Evolutionary conservation across 2,113 vertebrate genomes (phyloP).

Genomic region (Gobiocypris rarus): DNA sequence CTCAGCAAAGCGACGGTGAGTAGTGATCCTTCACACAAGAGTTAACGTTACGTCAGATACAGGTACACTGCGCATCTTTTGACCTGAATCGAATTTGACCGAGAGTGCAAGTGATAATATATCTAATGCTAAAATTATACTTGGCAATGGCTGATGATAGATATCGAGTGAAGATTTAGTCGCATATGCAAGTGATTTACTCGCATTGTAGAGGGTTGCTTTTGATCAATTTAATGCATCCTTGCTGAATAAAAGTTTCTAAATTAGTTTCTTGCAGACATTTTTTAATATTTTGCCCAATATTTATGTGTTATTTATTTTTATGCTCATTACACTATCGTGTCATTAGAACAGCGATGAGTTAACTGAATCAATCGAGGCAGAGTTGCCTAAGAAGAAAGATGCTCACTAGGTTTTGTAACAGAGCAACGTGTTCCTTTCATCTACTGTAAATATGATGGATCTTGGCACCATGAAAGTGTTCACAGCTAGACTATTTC

Average conservation of each 20-base stretch:
- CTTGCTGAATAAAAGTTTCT: neutral
- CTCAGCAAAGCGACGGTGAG: no score
- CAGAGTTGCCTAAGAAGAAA: neutral
- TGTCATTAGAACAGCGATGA: neutral
- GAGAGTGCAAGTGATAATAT: no score
- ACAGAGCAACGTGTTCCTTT: neutral
- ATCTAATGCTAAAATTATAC: no score
- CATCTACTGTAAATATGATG: neutral
- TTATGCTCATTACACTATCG: neutral
- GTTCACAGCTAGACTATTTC: neutral
- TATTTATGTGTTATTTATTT: neutral
- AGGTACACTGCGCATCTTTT: no score
- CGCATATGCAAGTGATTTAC: no score
- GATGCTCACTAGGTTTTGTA: neutral
- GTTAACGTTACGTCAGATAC: no score
- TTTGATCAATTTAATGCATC: neutral
- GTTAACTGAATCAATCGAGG: neutral
- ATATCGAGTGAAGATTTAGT: no score
- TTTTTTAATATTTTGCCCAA: neutral
- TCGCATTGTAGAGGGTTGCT: no score
- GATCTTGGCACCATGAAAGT: neutral
- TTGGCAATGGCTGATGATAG: no score
- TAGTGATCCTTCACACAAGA: no score
- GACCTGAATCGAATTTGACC: no score
- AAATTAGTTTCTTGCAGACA: neutral